A percentile compares a stretch with the other conserved stretches of the same genome.
Evolutionary conservation across 2,113 vertebrate species (phyloP).

Genomic region (Dendropsophus ebraccatus): DNA sequence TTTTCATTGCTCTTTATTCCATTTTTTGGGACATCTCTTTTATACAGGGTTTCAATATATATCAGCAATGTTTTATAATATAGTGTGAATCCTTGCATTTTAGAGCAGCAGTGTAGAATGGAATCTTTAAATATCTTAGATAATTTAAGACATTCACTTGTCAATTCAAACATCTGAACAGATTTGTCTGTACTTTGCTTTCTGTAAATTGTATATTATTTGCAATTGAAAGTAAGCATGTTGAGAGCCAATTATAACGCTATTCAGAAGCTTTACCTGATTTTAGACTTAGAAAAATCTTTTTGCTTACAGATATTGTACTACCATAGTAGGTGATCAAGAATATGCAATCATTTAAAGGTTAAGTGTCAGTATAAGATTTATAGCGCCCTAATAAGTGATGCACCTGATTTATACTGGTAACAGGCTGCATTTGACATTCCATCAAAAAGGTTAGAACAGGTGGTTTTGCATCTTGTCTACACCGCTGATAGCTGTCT

Average conservation of each 20-base stretch:
- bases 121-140: neutral
- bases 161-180: neutral
- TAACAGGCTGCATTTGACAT: neutral
- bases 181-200: neutral
- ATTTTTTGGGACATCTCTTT: too few relatives aligned
- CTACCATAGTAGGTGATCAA: neutral
- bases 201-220: neutral
- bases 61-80: too few relatives aligned
- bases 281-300: neutral
- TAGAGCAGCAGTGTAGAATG: neutral
- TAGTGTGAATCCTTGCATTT: neutral
- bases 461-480: neutral
- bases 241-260: neutral
- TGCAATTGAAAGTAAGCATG: neutral
- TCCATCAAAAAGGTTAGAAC: neutral
- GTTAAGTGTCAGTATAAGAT: constrained; percentile 17
- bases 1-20: too few relatives aligned
- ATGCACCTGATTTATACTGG: neutral
- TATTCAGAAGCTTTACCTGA: neutral
- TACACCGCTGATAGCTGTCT: neutral
- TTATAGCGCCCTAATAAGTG: neutral
- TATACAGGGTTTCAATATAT: too few relatives aligned
- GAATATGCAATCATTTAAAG: constrained; percentile 33
- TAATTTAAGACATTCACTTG: neutral
- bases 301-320: neutral